Evolutionary conservation across 1,140 invertebrate species (phyloP).

Genomic region (Oncopodura yosiiana): DNA sequence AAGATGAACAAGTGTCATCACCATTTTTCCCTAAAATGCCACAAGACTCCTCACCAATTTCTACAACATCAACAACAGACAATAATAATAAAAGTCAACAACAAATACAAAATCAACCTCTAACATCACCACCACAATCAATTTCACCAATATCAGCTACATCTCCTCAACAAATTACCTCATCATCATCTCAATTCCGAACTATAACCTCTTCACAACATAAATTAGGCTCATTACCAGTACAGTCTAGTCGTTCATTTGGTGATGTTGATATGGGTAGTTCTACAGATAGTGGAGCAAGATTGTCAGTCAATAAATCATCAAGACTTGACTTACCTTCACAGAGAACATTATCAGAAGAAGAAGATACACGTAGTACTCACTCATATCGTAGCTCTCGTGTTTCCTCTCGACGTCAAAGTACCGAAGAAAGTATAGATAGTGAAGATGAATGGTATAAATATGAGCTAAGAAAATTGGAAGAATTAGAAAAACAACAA

Average conservation of each 20-base stretch:
- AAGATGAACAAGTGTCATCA: too few species aligned
- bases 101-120: too few species aligned
- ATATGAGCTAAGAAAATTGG: conserved; percentile 73
- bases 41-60: too few species aligned
- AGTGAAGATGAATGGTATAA: conserved; percentile 89
- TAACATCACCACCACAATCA: background rate
- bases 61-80: too few species aligned
- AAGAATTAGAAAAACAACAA: conserved; percentile 70
- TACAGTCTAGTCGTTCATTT: conserved; percentile 21
- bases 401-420: conserved; percentile 76
- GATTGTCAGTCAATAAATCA: conserved; percentile 16
- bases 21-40: too few species aligned
- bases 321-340: conserved; percentile 66
- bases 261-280: conserved; percentile 35
- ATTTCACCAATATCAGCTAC: conserved; percentile 17
- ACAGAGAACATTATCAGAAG: conserved; percentile 45
- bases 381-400: conserved; percentile 75
- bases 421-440: conserved; percentile 84
- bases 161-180: conserved; percentile 8
- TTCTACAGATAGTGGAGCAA: conserved; percentile 42
- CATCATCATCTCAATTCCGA: background rate
- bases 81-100: too few species aligned
- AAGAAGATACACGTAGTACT: conserved; percentile 73
- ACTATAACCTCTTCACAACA: conserved; percentile 1
- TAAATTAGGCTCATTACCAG: conserved; percentile 17